A percentile compares a stretch with the other conserved stretches of the same genome.
Conservation (phyloP, 2,888 invertebrate genomes). For the Carterocephalus palaemon region DNA sequence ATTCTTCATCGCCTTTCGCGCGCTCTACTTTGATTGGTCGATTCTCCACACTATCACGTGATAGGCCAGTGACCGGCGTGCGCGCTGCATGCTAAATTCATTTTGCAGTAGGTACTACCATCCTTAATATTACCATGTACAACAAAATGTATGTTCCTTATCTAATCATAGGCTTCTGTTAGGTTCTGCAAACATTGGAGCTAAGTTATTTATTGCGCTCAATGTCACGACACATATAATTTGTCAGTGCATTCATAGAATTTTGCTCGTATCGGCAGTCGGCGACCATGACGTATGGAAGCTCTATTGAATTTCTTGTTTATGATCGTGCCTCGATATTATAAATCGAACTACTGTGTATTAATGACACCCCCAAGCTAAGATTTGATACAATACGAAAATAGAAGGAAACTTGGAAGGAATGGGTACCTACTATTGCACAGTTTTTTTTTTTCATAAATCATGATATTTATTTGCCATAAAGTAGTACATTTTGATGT, state of each 20-base stretch:
- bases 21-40: conserved; percentile 4
- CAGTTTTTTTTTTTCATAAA: too few species aligned
- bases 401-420: too few species aligned
- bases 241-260: conserved; percentile 19
- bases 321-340: not conserved
- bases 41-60: not conserved
- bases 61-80: conserved; percentile 5
- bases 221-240: conserved; percentile 15
- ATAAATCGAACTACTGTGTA: not conserved
- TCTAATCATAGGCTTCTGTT: conserved; percentile 36
- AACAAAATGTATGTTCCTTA: conserved; percentile 36
- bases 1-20: conserved; percentile 7
- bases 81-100: conserved; percentile 20
- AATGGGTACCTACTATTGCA: too few species aligned
- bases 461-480: too few species aligned
- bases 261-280: conserved; percentile 7
- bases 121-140: conserved; percentile 31
- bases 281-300: conserved; percentile 4
- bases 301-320: conserved; percentile 2
- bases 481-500: too few species aligned
- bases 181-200: conserved; percentile 12
- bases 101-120: conserved; percentile 10
- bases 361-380: too few species aligned
- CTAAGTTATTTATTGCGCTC: conserved; percentile 19
- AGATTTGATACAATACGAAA: too few species aligned